Evolutionary conservation across 2,797 vertebrate genomes (phyloP).

Genomic region (Semaprochilodus insignis): DNA sequence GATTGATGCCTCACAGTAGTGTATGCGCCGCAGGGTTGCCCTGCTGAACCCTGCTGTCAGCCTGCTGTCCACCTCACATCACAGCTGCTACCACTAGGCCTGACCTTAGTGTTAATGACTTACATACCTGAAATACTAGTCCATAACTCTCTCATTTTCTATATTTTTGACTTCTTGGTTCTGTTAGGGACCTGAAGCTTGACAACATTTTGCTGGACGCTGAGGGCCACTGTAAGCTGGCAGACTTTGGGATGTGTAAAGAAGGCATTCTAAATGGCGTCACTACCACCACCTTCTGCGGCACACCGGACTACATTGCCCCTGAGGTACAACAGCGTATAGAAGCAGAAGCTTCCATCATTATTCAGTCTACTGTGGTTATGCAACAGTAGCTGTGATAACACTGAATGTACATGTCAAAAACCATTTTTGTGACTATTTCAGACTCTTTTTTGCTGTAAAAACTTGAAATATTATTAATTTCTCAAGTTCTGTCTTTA

Average conservation of each 20-base stretch:
- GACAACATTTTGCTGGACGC: constrained; percentile 98
- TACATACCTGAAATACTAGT: background rate
- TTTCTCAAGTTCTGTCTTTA: no score
- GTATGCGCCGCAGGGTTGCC: background rate
- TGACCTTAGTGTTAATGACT: background rate
- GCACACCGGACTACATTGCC: constrained; percentile 97
- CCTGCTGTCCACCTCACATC: background rate
- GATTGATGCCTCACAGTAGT: background rate
- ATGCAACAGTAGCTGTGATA: background rate
- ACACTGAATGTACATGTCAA: background rate
- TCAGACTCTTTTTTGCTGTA: background rate
- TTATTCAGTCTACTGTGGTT: background rate
- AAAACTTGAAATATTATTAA: no score
- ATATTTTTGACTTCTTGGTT: background rate
- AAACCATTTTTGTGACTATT: background rate
- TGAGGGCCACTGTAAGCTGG: constrained; percentile 98
- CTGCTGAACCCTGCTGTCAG: constrained; percentile 8
- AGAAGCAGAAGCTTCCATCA: background rate
- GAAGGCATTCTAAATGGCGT: constrained; percentile 96
- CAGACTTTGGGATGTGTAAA: constrained; percentile 99
- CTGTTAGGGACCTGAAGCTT: constrained; percentile 94
- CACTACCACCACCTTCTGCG: constrained; percentile 97
- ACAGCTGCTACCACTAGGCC: background rate
- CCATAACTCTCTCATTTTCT: constrained; percentile 1
- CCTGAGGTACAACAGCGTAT: constrained; percentile 83